Base-by-base conservation (phyloP, 2,888 invertebrate genomes). In the Andrena camellia region DNA sequence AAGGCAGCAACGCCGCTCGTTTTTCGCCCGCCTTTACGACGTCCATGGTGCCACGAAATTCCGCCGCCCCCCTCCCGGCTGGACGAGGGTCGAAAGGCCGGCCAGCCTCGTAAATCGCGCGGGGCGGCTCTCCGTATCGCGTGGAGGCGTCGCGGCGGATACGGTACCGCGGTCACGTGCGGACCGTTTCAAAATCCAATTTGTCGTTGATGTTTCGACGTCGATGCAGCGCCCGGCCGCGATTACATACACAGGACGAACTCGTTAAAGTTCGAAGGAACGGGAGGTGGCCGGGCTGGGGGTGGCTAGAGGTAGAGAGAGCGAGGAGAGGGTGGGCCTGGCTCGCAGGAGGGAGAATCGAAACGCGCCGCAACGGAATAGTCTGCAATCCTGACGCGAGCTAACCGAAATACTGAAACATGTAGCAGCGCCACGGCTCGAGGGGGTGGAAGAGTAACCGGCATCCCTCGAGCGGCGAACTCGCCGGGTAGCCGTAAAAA, bases 121-220 rank as follows among this genome's bases (percentile, higher is more conserved):
- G 26, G 35, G 7, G 10, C 20, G 23, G 66, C 71, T 74, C 74
- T 60, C 59, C 59, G 75, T 83, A 76, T 69, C 75, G 68, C 57
- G 20, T 63, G 35, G 70, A 48, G 62, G 66, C 42, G 54, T 50
- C 69, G 59, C 35, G 63, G 59, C 35, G 63, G 76, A 81, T 84
- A 81, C 67, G 35, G 84, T 67, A 84, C 77, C 81, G 78, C 72
- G 72, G 78, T 84, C 85, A 85, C 85, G 85, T 85, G 84, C 84
- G 66, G 85, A 76, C 76, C 68, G 83, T 85, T 85, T 86, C 83
- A 82, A 79, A 86, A 85, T 86, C 82, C 83, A 86, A 86, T 85
- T 86, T 86, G 83, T 83, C 86, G 79, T 69, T 77, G 86, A 83
- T 82, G 80, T 85, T 79, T 83, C 77, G 74, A 71, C 79, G 74